A percentile compares a stretch with the other conserved stretches of the same genome.
These are phyloP conservation scores for Galendromus occidentalis DNA, from an alignment of 1,140 invertebrate species.

Conservation along the genomic window DNA sequence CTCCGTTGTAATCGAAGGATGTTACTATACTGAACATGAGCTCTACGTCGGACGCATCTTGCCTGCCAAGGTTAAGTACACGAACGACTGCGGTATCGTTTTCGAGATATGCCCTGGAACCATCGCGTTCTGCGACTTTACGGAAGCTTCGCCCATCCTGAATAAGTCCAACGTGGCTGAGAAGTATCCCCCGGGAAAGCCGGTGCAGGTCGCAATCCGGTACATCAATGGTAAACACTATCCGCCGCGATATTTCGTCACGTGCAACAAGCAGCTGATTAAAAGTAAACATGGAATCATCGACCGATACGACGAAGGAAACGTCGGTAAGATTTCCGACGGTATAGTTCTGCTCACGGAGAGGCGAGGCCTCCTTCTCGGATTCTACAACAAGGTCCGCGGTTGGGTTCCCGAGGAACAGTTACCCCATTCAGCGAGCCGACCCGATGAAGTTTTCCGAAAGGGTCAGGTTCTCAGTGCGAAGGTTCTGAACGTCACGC, in stretches of 20 bases:
- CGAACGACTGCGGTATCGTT: background rate
- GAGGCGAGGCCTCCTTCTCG: background rate
- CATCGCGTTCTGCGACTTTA: background rate
- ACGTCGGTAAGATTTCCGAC: background rate
- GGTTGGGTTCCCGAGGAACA: conserved; percentile 1
- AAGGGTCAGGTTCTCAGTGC: background rate
- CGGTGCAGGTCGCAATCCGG: background rate
- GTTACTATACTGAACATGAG: background rate
- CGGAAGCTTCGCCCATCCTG: background rate
- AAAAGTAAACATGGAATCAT: background rate
- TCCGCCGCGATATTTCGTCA: background rate
- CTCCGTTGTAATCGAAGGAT: background rate
- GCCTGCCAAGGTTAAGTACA: background rate
- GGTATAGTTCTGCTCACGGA: background rate
- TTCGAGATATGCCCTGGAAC: background rate
- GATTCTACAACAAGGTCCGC: conserved; percentile 2
- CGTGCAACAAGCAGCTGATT: background rate
- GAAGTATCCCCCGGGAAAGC: background rate
- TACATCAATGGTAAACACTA: conserved; percentile 9
- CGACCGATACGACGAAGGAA: background rate
- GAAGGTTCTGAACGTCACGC: background rate
- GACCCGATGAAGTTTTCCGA: background rate
- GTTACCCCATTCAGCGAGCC: background rate
- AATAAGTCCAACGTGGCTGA: conserved; percentile 2
- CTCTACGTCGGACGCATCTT: background rate